Base-by-base conservation (phyloP, 2,113 vertebrate genomes). In the Anarrhichthys ocellatus region DNA sequence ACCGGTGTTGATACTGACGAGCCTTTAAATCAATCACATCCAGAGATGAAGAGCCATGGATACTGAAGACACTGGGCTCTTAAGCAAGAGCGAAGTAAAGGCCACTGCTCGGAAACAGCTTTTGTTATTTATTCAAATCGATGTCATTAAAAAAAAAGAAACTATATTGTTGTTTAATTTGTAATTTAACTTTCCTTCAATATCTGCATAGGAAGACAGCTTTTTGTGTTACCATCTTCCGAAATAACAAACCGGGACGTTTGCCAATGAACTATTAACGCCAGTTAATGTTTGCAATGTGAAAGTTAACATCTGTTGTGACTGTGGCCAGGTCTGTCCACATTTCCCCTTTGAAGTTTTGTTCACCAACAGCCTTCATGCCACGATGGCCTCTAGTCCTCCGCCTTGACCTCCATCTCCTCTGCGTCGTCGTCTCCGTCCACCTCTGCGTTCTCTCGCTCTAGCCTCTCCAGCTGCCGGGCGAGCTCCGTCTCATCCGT, bases 321-420 rank as follows among this genome's bases (percentile, higher is more conserved):
- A 82, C 64, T n/a, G 62, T 46, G 29, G 62, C 74, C 72, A 77
- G 14, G 72, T 76, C 74, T 78, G 78, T 89, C 87, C 89, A 77
- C 42, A 27, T 65, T 72, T 76, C 62, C 69, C 50, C 70, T 74
- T 24, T 27, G 46, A 58, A 58, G 72, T 27, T 75, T 71, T 61
- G 6, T 61, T 17, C 44, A 44, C 71, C 81, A 56, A 56, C 76
- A 67, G 80, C 77, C 46, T 73, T 64, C 34, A 42, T 64, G 42
- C 4, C 6, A 62, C 18, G 73, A 61, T 18, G 52, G 91, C 18
- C 71, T 91, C 95, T 91, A 99, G 91, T 99, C 98, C 93, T 99
- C 98, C 0, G 96, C 91, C 94, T 99, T 99, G 89, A 97, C 98
- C 95, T 99, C 98, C 97, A 99, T 98, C 94, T 99, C 98, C 84